Evolutionary conservation across 2,888 invertebrate genomes (phyloP).

Genomic region (Zhengitettix transpicula): DNA sequence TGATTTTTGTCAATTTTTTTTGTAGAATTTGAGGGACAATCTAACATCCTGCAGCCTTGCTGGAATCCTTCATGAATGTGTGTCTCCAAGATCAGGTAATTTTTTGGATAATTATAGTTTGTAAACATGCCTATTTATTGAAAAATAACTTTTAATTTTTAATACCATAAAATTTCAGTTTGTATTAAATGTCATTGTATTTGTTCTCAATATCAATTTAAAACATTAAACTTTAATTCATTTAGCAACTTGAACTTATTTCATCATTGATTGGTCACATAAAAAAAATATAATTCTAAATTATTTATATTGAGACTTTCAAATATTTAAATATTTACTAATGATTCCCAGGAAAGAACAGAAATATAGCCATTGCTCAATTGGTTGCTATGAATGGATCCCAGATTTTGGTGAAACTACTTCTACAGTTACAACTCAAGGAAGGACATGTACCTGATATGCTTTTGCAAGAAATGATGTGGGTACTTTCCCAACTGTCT

Average conservation of each 20-base stretch:
- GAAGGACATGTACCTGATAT: slow-evolving; percentile 33
- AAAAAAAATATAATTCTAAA: no score
- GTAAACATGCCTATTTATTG: background rate
- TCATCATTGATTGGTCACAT: no score
- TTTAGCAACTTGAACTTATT: no score
- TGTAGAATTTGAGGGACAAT: slow-evolving; percentile 37
- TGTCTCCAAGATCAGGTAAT: slow-evolving; percentile 32
- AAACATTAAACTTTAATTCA: no score
- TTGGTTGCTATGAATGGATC: slow-evolving; percentile 36
- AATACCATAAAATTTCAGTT: no score
- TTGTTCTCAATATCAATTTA: no score
- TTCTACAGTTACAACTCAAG: slow-evolving; percentile 33
- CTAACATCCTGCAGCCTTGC: slow-evolving; percentile 36
- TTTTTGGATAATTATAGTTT: slow-evolving; percentile 4
- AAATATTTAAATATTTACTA: no score
- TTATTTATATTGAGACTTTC: no score
- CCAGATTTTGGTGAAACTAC: slow-evolving; percentile 36
- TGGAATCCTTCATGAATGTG: slow-evolving; percentile 38
- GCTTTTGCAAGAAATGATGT: slow-evolving; percentile 39
- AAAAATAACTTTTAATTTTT: no score
- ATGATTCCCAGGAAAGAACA: slow-evolving; percentile 34
- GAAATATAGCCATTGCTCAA: slow-evolving; percentile 35
- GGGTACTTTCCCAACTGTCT: slow-evolving; percentile 40
- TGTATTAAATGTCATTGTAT: no score
- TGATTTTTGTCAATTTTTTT: slow-evolving; percentile 6